Percentiles rank a stretch among this genome's conserved stretches.
These are phyloP conservation scores for Podarcis muralis DNA, from an alignment of 2,113 vertebrate species.

Conservation along the genomic window DNA sequence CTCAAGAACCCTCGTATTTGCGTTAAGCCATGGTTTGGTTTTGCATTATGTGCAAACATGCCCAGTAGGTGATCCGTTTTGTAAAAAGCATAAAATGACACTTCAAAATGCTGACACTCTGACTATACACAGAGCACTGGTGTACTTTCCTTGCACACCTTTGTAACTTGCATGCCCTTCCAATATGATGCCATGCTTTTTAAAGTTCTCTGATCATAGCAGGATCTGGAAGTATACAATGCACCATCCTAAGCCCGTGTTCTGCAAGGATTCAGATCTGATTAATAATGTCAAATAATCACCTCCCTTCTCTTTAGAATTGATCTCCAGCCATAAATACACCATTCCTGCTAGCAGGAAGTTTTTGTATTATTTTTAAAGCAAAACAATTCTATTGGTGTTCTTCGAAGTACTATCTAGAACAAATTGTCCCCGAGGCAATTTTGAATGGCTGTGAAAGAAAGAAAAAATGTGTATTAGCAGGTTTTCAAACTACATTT, in stretches of 20 bases:
- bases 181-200: neutral
- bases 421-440: neutral
- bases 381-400: neutral
- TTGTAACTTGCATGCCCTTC: neutral
- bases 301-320: constrained; percentile 31
- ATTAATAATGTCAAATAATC: constrained; percentile 13
- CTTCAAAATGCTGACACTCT: neutral
- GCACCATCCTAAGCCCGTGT: neutral
- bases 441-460: constrained; percentile 12
- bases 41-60: neutral
- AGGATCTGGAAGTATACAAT: neutral
- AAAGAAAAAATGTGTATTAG: constrained; percentile 11
- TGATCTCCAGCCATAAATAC: constrained; percentile 40
- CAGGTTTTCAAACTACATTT: constrained; percentile 3
- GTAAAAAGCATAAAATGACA: constrained; percentile 13
- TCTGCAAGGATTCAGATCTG: constrained; percentile 22
- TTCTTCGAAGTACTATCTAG: constrained; percentile 37
- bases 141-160: neutral
- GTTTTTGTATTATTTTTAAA: neutral
- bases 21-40: too few species aligned
- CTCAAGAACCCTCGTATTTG: too few species aligned
- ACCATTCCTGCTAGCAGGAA: neutral
- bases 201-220: neutral
- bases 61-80: neutral
- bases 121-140: neutral